A percentile compares a stretch with the other conserved stretches of the same genome.
Conservation (phyloP, 2,113 vertebrate species). For the Actenoides hombroni region DNA sequence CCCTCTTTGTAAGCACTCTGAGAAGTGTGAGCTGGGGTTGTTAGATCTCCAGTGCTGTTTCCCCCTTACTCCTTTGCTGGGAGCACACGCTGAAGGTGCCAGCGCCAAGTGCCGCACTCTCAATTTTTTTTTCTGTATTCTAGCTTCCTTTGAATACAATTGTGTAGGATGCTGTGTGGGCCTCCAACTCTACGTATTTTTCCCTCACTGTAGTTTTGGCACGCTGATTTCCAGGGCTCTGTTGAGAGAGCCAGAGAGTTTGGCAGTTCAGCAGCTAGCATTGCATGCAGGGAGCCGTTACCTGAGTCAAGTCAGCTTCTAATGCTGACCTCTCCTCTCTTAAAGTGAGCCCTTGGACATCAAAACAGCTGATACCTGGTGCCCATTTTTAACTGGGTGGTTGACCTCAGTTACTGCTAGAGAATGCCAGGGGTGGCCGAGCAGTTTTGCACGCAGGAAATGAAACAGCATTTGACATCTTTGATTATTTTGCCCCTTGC, state of each 20-base stretch:
- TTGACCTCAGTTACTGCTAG: not conserved
- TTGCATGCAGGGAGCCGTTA: not conserved
- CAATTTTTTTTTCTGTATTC: not conserved
- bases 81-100: not conserved
- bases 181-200: not conserved
- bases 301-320: not conserved
- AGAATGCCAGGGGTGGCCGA: not conserved
- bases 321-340: not conserved
- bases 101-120: not conserved
- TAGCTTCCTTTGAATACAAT: not conserved
- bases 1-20: not conserved
- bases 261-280: not conserved
- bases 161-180: not conserved
- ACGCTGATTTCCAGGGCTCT: rapidly evolving
- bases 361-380: not conserved
- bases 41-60: not conserved
- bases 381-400: not conserved
- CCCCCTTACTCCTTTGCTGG: not conserved
- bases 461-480: not conserved
- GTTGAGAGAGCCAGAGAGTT: not conserved
- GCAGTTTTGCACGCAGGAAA: not conserved
- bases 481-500: not conserved
- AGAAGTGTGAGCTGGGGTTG: not conserved
- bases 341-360: not conserved
- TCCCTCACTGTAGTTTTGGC: not conserved